These are phyloP conservation scores for Umimayanthus chanpuru DNA, from an alignment of 92 coral and sea anemone species.

Conservation along the genomic window DNA sequence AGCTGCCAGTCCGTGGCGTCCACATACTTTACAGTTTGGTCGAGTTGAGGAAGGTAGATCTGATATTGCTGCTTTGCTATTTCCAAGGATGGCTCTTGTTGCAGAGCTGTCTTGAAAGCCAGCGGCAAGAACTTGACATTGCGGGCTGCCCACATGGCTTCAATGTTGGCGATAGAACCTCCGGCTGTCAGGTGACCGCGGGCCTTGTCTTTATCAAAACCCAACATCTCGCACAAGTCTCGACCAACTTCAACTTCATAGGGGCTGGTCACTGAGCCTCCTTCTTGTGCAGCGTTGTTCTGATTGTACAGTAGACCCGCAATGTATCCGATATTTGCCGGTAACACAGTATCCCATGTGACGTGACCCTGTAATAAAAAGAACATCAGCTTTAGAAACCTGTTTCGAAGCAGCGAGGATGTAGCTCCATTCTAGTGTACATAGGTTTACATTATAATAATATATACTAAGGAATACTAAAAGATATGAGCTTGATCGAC, in stretches of 20 bases:
- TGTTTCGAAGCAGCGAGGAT: too few species aligned
- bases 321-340: constrained; percentile 54
- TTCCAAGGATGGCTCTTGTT: constrained; percentile 56
- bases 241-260: constrained; percentile 52
- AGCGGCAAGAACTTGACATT: constrained; percentile 79
- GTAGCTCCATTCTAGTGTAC: too few species aligned
- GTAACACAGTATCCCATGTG: constrained; percentile 55
- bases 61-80: constrained; percentile 54
- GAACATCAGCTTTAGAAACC: neutral
- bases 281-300: constrained; percentile 48
- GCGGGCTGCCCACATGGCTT: constrained; percentile 89
- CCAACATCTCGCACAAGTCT: constrained; percentile 57
- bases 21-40: constrained; percentile 41
- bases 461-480: too few species aligned
- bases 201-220: constrained; percentile 40
- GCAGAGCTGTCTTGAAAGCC: constrained; percentile 77
- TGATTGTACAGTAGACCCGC: constrained; percentile 57
- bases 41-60: constrained; percentile 61
- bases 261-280: constrained; percentile 40
- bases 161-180: constrained; percentile 89
- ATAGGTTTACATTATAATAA: too few species aligned
- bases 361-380: constrained; percentile 47
- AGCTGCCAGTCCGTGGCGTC: constrained; percentile 81
- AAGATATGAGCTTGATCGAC: too few species aligned
- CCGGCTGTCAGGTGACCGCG: constrained; percentile 73